Evolutionary conservation across 1,140 invertebrate genomes (phyloP).

Genomic region (Drosophila parabipectinata): DNA sequence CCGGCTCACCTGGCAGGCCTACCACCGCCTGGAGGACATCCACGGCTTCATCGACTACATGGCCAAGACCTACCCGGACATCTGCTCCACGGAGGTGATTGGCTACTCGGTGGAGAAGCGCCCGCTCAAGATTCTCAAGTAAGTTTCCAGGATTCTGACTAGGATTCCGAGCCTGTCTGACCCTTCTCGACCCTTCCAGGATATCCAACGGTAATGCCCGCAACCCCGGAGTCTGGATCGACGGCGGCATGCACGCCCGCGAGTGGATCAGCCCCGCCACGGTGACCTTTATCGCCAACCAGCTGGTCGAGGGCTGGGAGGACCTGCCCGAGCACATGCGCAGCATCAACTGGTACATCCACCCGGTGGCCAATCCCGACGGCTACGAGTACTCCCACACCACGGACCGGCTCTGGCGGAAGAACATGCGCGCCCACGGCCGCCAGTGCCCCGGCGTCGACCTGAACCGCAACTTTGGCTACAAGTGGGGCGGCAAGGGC

Average conservation of each 20-base stretch:
- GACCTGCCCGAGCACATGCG: constrained; percentile 88
- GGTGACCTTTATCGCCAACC: constrained; percentile 92
- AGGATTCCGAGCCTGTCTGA: not conserved
- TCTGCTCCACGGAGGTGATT: constrained; percentile 89
- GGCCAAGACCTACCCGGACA: constrained; percentile 88
- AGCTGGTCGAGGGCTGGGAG: constrained; percentile 90
- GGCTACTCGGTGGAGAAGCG: constrained; percentile 91
- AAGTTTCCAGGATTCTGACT: constrained; percentile 20
- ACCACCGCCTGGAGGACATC: constrained; percentile 90
- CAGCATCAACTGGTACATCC: constrained; percentile 92
- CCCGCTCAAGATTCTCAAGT: constrained; percentile 88
- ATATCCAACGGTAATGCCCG: constrained; percentile 87
- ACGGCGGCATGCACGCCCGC: constrained; percentile 93
- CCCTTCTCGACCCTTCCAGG: constrained; percentile 61
- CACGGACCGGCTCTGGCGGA: constrained; percentile 92
- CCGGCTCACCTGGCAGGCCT: constrained; percentile 92
- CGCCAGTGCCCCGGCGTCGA: constrained; percentile 90
- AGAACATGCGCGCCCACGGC: constrained; percentile 87
- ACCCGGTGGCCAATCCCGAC: constrained; percentile 93
- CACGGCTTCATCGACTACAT: constrained; percentile 90
- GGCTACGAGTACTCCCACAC: constrained; percentile 93
- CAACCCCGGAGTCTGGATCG: constrained; percentile 88
- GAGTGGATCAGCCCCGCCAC: constrained; percentile 97
- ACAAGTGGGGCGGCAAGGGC: constrained; percentile 92
- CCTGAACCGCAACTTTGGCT: constrained; percentile 92